Base-by-base conservation (phyloP, 2,113 vertebrate genomes). In the Micromys minutus region DNA sequence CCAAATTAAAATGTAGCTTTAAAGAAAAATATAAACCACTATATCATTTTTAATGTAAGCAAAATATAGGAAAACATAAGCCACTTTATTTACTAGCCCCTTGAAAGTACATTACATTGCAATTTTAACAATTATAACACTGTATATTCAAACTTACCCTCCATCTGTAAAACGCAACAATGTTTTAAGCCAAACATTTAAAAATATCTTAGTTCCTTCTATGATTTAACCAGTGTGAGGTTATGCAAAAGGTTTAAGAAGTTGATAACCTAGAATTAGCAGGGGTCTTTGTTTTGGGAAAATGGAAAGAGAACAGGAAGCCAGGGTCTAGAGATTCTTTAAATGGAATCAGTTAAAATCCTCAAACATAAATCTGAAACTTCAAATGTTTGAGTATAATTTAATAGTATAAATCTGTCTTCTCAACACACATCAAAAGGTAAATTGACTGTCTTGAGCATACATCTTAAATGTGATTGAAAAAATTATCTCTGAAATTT, bases 31-130 rank as follows among this genome's bases (percentile, higher is more conserved):
- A 47, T 65, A 45, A 61, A 71, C 34, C 0, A 63, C 6, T 57
- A 88, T 16, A 65, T 50, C 52, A 87, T 75, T 55, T 93, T 87
- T 84, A 3, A 79, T 85, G 19, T 7, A 85, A 29, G 45, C 5
- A 39, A 90, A 87, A 72, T 87, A 47, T 7, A 88, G 69, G 3
- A 94, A 86, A 86, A 94, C 16, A 85, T n/a, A 77, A 90, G 65
- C 8, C 1, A 52, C 10, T 42, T 29, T 55, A 36, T n/a, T 91
- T 93, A 34, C 4, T 65, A 39, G 63, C 17, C 6, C 76, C n/a
- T 93, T 45, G 22, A 87, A 90, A 84, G 36, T 74, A 39, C 50
- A 24, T 61, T 61, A 61, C 8, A 16, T 45, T 86, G 8, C 2
- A 81, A 47, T 95, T 89, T 85, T 19, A 94, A 29, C 15, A 88